Evolutionary conservation across 2,888 invertebrate genomes (phyloP), one percentile per base, ranked within the genome.

Genomic region (Diarsia rubi): DNA sequence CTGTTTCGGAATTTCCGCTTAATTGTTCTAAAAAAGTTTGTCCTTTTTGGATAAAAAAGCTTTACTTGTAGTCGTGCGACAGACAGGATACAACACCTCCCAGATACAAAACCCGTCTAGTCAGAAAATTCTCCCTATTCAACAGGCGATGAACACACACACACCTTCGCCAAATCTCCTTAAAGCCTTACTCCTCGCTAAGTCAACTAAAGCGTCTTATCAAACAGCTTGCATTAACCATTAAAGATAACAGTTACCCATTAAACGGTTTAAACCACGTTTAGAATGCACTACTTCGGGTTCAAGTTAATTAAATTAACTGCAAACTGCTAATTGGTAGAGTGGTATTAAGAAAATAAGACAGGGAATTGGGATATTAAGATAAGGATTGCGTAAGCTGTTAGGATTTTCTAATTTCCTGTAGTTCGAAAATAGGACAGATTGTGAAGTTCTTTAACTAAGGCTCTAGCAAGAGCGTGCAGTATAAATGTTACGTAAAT

Each of bases 291-390:
- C 44, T 21, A 16, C 16, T 37, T 44, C 4, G 49, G 66, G 44
- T 52, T 66, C 27, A 60, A 66, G 37, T 75, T 76, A 76, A 76
- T 75, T 66, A 44, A 75, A 59, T 65, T 59, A 49, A 49, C 27
- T 49, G 1, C 21, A 3, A 57, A 45, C 31, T 24, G 49, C 59
- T 75, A 66, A 76, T 66, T 76, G 77, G 19, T 66, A 16, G 59
- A 45, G 24, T 6, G 31, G 19, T 16, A 27, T 49, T 65, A 49
- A 54, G 64, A 21, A n/a, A 49, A 42, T 75, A 31, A 47, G 57
- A 60, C 9, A 37, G 4, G 3, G 31, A 45, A 49, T 60, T 60
- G 3, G 19, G 2, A 44, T 63, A 6, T 49, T 24, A 49, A 21
- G 24, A 16, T 16, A 3, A 42, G n/a, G 27, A 21, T 54, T 73